Base-by-base conservation (phyloP, 92 coral and sea anemone genomes). In the Hydrozoanthus gracilis region DNA sequence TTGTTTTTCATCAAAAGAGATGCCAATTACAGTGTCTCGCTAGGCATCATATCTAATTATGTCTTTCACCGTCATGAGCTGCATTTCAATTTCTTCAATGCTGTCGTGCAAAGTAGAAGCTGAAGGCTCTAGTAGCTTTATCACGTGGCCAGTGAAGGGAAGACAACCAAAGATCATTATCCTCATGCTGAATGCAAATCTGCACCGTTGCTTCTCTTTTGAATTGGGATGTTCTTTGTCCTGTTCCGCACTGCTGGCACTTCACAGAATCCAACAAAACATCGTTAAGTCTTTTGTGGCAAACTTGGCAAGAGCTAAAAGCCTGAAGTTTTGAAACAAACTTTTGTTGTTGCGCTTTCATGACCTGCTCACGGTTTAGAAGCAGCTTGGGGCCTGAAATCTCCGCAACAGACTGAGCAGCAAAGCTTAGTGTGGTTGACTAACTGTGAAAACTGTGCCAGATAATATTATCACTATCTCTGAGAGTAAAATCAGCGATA, bases 391-490 rank as follows among this genome's bases (percentile, higher is more conserved):
- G 47, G 39, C 73, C 73, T 68, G 73, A 68, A 68, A 68, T 35
- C 39, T 68, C 73, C 48, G 20, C 73, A 68, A 68, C 73, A 68
- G 46, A 35, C 73, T 68, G 73, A 68, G 47, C 47, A 68, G 73
- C 73, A 68, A 45, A 68, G 48, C 73, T n/a, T n/a, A n/a, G n/a
- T n/a, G n/a, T n/a, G n/a, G n/a, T n/a, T n/a, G n/a, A 15, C 47
- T 65, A 18, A 86, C 89, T 10, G 84, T 86, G 8, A 45, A 86
- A 86, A 54, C 60, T 48, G 56, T 51, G 47, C 92, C 86, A 56
- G 92, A 86, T 60, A 60, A 86, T 60, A 60, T 35, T 75, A 78
- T 87, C 67, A 87, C 90, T 39, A 87, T 87, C 14, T 87, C 91
- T 10, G 82, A 83, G 66, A 88, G 71, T 27, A 88, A 70, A 69